Percentiles rank a stretch among this genome's conserved stretches.
Conservation (phyloP, 2,113 vertebrate genomes). For the Polyodon spathula region DNA sequence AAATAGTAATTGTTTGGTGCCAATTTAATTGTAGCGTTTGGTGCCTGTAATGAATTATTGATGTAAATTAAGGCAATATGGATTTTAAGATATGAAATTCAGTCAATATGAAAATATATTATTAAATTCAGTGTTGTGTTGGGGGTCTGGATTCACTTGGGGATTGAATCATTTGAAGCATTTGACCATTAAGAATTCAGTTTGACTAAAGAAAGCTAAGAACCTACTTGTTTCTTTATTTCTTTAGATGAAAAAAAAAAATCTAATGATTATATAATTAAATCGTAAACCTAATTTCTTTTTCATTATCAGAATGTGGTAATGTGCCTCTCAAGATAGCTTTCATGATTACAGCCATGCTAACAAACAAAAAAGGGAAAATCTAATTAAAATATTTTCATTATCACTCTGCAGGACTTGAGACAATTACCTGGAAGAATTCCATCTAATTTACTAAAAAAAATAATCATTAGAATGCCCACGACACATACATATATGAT, state of each 20-base stretch:
- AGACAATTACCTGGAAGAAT: conserved; percentile 3
- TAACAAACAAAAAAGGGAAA: conserved; percentile 4
- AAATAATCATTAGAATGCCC: conserved; percentile 12
- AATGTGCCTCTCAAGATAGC: conserved; percentile 8
- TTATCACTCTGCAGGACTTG: conserved; percentile 9
- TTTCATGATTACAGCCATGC: not conserved
- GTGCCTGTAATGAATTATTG: too few species aligned
- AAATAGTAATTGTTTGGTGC: too few species aligned
- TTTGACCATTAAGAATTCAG: too few species aligned
- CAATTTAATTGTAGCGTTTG: too few species aligned
- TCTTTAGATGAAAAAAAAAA: too few species aligned
- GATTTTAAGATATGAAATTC: too few species aligned
- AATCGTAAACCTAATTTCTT: conserved; percentile 12
- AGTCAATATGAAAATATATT: too few species aligned
- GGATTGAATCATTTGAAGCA: too few species aligned
- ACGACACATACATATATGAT: not conserved
- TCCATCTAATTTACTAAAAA: conserved; percentile 11
- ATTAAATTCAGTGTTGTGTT: too few species aligned
- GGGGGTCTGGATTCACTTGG: too few species aligned
- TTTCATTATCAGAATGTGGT: conserved; percentile 6
- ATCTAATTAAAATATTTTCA: conserved; percentile 18
- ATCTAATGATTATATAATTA: conserved; percentile 9
- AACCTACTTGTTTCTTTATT: conserved; percentile 11
- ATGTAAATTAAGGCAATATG: too few species aligned
- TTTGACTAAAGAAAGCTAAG: too few species aligned